Conservation (phyloP, 2,113 vertebrate species). For the Phaetusa simplex region DNA sequence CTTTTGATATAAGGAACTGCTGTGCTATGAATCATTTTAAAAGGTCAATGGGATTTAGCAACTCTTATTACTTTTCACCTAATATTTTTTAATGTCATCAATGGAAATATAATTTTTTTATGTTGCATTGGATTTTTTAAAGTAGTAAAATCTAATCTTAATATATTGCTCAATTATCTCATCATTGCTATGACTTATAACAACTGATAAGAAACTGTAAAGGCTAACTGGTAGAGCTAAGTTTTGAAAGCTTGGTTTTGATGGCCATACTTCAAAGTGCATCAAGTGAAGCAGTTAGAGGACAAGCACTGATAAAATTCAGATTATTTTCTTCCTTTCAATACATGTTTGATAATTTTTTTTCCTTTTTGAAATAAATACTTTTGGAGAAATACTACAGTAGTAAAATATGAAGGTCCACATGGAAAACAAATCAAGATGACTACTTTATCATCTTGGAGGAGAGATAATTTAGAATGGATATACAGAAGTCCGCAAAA, state of each 20-base stretch:
- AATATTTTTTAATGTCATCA: neutral
- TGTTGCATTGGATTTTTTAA: neutral
- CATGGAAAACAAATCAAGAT: neutral
- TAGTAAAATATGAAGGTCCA: neutral
- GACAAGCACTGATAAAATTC: neutral
- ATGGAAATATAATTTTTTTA: neutral
- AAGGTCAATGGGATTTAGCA: neutral
- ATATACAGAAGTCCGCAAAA: neutral
- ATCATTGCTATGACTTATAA: neutral
- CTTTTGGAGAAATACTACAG: neutral
- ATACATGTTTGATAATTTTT: neutral
- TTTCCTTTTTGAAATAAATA: neutral
- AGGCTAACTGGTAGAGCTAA: neutral
- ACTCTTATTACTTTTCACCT: neutral
- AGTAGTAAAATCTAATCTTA: neutral
- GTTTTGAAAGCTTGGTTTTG: neutral
- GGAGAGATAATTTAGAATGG: neutral
- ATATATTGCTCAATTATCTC: neutral
- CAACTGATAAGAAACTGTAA: neutral
- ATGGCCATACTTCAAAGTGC: neutral
- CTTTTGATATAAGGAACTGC: neutral
- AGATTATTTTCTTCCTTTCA: neutral
- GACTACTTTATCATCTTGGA: neutral
- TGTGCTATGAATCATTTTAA: neutral
- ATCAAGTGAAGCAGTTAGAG: neutral